Conservation (phyloP, 2,113 vertebrate genomes). For the Oncorhynchus nerka region DNA sequence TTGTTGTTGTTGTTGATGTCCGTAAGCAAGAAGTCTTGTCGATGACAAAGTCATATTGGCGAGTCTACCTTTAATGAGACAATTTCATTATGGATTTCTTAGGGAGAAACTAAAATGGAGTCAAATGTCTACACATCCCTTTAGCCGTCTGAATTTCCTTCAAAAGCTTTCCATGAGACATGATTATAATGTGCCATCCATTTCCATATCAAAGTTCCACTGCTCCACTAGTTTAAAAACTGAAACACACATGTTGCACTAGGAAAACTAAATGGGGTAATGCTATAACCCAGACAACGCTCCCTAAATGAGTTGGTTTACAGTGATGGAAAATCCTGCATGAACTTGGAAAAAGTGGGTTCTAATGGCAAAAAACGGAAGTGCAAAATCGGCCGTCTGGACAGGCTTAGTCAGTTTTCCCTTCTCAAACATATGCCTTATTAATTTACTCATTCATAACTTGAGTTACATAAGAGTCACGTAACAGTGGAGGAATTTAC, state of each 20-base stretch:
- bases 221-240: constrained; percentile 41
- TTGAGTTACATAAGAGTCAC: constrained; percentile 61
- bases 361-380: constrained; percentile 51
- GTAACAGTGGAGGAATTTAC: constrained; percentile 66
- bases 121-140: constrained; percentile 24
- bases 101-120: constrained; percentile 5
- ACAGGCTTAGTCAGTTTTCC: constrained; percentile 58
- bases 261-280: constrained; percentile 56
- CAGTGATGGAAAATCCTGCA: constrained; percentile 65
- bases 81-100: not conserved
- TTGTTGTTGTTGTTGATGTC: too few relatives aligned
- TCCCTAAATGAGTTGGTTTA: constrained; percentile 58
- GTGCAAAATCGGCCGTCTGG: constrained; percentile 61
- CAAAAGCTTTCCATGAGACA: constrained; percentile 50
- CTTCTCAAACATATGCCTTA: constrained; percentile 36
- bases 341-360: constrained; percentile 63
- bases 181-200: constrained; percentile 9
- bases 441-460: constrained; percentile 69
- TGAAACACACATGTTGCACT: constrained; percentile 53
- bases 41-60: too few relatives aligned
- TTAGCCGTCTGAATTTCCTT: constrained; percentile 30
- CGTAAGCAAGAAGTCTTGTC: too few relatives aligned
- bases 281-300: constrained; percentile 62
- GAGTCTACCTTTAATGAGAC: too few relatives aligned
- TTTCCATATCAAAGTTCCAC: constrained; percentile 62